Conservation (phyloP, 1,140 invertebrate species). For the Diabrotica undecimpunctata region DNA sequence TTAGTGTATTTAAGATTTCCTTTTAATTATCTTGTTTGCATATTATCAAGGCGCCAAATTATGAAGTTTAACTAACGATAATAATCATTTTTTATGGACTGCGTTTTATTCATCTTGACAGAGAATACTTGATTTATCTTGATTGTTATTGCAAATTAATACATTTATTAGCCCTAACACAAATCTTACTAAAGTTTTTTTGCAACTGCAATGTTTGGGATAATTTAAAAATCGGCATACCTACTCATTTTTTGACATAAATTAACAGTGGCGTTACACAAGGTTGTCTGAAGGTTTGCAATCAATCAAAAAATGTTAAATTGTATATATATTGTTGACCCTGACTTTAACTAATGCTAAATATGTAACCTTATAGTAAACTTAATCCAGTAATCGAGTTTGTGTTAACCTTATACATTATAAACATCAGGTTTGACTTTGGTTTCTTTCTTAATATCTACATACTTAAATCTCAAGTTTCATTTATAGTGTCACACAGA, state of each 20-base stretch:
- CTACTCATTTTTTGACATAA: constrained; percentile 6
- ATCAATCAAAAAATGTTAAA: neutral
- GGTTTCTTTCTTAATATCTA: too few species aligned
- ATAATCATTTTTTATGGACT: constrained; percentile 19
- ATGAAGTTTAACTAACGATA: neutral
- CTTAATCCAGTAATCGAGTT: too few species aligned
- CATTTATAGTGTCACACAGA: too few species aligned
- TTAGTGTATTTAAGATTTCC: neutral
- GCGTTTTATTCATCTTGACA: constrained; percentile 28
- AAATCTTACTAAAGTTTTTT: neutral
- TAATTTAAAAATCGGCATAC: neutral
- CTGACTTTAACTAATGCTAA: too few species aligned
- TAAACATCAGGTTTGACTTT: too few species aligned
- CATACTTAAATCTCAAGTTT: too few species aligned
- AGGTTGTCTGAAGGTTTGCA: neutral
- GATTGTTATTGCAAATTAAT: neutral
- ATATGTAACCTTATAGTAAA: too few species aligned
- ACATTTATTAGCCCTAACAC: neutral
- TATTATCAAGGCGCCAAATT: constrained; percentile 11
- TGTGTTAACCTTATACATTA: too few species aligned
- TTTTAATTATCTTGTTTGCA: neutral
- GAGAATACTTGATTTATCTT: neutral
- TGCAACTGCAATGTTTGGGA: neutral
- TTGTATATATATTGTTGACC: too few species aligned
- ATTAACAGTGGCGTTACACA: constrained; percentile 7